These are phyloP conservation scores for Pyrocoelia pectoralis DNA, from an alignment of 2,888 invertebrate species.

Conservation along the genomic window DNA sequence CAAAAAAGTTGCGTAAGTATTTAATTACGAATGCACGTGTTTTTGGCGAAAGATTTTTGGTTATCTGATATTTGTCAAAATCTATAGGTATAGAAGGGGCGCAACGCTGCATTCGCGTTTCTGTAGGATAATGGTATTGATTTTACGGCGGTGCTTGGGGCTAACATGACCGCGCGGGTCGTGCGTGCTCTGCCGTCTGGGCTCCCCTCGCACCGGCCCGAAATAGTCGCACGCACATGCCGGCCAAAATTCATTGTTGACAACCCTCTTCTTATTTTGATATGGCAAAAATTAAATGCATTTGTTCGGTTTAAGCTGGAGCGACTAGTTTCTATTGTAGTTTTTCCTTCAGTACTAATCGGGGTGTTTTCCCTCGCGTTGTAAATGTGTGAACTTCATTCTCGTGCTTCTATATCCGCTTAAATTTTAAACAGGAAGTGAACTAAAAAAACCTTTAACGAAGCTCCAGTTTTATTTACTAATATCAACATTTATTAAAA, in stretches of 20 bases:
- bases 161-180: slow-evolving; percentile 46
- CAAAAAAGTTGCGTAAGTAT: slow-evolving; percentile 27
- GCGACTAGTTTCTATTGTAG: neutral
- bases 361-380: neutral
- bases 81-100: slow-evolving; percentile 27
- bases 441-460: slow-evolving; percentile 3
- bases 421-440: slow-evolving; percentile 20
- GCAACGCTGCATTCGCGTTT: slow-evolving; percentile 51
- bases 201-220: slow-evolving; percentile 40
- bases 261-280: slow-evolving; percentile 36
- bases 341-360: neutral
- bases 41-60: slow-evolving; percentile 13
- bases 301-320: neutral
- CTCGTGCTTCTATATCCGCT: slow-evolving; percentile 6
- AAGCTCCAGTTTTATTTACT: neutral
- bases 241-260: slow-evolving; percentile 39
- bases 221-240: slow-evolving; percentile 45
- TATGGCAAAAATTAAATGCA: slow-evolving; percentile 28
- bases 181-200: slow-evolving; percentile 45
- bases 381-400: neutral
- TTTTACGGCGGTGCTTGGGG: slow-evolving; percentile 54
- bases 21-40: slow-evolving; percentile 14
- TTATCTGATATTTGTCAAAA: slow-evolving; percentile 25
- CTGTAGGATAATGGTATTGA: slow-evolving; percentile 56
- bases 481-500: neutral